These are phyloP conservation scores for Psittacara wagleri DNA, from an alignment of 2,113 vertebrate species.

Conservation along the genomic window DNA sequence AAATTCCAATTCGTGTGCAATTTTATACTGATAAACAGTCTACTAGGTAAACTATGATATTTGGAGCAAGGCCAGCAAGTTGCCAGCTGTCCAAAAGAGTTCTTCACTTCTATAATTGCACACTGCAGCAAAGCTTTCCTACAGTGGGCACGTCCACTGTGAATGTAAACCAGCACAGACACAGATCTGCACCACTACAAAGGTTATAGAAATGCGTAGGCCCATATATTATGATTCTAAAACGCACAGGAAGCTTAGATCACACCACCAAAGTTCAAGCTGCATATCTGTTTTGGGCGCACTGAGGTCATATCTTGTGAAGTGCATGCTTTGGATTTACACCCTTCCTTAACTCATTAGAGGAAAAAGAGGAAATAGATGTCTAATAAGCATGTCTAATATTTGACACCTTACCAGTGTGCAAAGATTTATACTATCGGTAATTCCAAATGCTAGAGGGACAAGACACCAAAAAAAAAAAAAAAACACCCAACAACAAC, in stretches of 20 bases:
- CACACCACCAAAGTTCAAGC: not conserved
- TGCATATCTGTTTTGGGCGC: not conserved
- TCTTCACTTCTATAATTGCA: not conserved
- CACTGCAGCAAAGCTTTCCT: not conserved
- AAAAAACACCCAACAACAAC: not conserved
- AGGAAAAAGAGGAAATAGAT: not conserved
- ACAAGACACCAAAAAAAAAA: not conserved
- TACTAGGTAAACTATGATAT: not conserved
- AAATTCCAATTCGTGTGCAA: not conserved
- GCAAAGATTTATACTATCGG: not conserved
- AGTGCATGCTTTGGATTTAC: not conserved
- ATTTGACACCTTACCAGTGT: not conserved
- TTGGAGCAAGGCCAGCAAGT: not conserved
- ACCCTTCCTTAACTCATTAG: not conserved
- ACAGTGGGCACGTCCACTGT: not conserved
- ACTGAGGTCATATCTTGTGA: not conserved
- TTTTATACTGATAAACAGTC: not conserved
- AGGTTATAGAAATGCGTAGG: not conserved
- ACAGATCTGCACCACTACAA: not conserved
- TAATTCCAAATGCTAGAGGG: not conserved
- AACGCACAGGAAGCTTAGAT: not conserved
- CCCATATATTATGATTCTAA: not conserved
- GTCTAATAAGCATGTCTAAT: not conserved
- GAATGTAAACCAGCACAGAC: not conserved
- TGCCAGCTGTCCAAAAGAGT: not conserved